These are phyloP conservation scores for Cavia porcellus DNA, from an alignment of 2,113 vertebrate genomes.

Conservation along the genomic window DNA sequence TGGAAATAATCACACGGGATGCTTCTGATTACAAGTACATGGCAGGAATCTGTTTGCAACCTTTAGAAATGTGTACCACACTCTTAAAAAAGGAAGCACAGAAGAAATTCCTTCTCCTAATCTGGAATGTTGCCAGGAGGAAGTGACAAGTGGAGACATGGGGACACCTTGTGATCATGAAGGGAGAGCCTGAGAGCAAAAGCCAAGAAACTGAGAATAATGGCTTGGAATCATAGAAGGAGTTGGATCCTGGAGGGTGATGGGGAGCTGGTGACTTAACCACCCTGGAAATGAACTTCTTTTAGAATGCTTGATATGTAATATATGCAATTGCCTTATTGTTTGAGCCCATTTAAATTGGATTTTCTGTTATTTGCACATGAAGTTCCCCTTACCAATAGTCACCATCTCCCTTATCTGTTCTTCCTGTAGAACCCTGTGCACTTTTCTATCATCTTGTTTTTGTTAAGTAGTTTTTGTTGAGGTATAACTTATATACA, in stretches of 20 bases:
- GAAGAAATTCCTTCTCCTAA: not conserved
- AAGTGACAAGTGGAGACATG: not conserved
- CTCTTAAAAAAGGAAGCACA: not conserved
- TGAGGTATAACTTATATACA: not conserved
- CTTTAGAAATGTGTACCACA: not conserved
- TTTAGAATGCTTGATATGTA: not conserved
- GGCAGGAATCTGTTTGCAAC: not conserved
- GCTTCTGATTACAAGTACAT: not conserved
- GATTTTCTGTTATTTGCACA: not conserved
- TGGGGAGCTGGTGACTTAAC: not conserved
- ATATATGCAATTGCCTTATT: not conserved
- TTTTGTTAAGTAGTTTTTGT: not conserved
- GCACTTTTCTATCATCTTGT: not conserved
- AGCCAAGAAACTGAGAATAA: not conserved
- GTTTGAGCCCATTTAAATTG: not conserved
- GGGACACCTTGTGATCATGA: not conserved
- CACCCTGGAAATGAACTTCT: not conserved
- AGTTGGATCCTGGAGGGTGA: not conserved
- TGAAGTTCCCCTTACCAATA: conserved; percentile 10
- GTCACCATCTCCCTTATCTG: not conserved
- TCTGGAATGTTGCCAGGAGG: not conserved
- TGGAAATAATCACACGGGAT: not conserved
- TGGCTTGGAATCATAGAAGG: not conserved
- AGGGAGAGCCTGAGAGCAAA: not conserved
- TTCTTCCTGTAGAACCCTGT: not conserved